These are phyloP conservation scores for Phoeniculus purpureus DNA, from an alignment of 2,797 vertebrate species.

Conservation along the genomic window DNA sequence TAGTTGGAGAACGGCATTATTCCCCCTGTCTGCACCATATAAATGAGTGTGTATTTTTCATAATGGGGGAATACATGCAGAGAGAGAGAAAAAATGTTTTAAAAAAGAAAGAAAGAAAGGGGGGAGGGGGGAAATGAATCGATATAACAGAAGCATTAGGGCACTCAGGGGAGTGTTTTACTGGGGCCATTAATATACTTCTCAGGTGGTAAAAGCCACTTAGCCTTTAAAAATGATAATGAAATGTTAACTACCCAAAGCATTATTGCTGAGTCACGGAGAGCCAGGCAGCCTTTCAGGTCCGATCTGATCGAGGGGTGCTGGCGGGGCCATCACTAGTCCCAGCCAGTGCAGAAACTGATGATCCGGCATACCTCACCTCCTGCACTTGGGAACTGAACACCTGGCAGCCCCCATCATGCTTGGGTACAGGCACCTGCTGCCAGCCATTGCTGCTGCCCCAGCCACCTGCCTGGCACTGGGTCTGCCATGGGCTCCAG, in stretches of 20 bases:
- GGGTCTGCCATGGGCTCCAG: neutral
- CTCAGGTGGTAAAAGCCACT: slow-evolving; percentile 76
- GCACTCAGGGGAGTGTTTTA: slow-evolving; percentile 74
- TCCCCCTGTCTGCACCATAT: slow-evolving; percentile 62
- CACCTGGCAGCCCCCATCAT: rapidly evolving
- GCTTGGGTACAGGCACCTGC: rapidly evolving
- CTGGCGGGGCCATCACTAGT: neutral
- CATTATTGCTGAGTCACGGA: slow-evolving; percentile 73
- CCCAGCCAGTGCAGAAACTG: rapidly evolving
- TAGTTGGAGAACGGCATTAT: slow-evolving; percentile 41
- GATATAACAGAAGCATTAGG: slow-evolving; percentile 73
- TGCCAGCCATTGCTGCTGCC: rapidly evolving
- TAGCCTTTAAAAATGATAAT: slow-evolving; percentile 76
- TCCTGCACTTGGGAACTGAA: rapidly evolving
- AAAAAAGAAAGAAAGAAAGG: slow-evolving; percentile 62
- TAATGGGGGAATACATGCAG: slow-evolving; percentile 69
- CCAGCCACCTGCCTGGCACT: rapidly evolving
- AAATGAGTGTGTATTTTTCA: slow-evolving; percentile 65
- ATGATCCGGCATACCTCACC: rapidly evolving
- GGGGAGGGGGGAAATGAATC: slow-evolving; percentile 61
- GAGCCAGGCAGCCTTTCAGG: slow-evolving; percentile 34
- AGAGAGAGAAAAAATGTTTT: slow-evolving; percentile 61
- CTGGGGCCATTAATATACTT: slow-evolving; percentile 74
- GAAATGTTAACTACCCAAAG: slow-evolving; percentile 76
- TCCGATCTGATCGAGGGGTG: slow-evolving; percentile 3